phyloP scores from a whole-genome alignment of 1,140 invertebrate species.

The Druon quercuslanigerum region DNA sequence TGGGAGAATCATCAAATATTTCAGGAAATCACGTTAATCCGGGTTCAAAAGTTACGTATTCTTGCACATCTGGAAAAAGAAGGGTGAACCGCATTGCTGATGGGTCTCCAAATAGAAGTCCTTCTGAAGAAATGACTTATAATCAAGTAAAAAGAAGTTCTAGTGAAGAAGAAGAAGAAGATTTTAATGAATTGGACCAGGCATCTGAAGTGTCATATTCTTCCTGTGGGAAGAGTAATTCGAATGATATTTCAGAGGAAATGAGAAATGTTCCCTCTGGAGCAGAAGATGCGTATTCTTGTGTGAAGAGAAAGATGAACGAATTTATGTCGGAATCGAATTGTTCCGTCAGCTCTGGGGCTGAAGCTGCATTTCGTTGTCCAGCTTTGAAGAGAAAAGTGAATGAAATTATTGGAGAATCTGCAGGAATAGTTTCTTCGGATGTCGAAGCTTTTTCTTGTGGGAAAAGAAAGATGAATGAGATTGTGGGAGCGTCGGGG shows the following conservation, averaged over 20 bases:
- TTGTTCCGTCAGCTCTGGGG: background rate
- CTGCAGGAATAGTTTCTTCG: slow-evolving; percentile 36
- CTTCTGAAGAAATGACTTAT: slow-evolving; percentile 1
- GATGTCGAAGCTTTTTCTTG: background rate
- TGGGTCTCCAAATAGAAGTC: background rate
- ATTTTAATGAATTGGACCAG: background rate
- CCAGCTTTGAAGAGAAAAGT: slow-evolving; percentile 25
- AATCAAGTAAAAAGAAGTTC: slow-evolving; percentile 4
- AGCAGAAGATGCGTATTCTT: slow-evolving; percentile 17
- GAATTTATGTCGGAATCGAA: slow-evolving; percentile 36
- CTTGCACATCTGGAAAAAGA: background rate
- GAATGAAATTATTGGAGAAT: slow-evolving; percentile 33
- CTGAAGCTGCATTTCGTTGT: slow-evolving; percentile 11
- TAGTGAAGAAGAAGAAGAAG: background rate
- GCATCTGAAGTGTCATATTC: background rate
- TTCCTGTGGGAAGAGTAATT: background rate
- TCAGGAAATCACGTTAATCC: background rate
- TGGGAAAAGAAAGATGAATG: slow-evolving; percentile 52
- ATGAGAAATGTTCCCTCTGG: slow-evolving; percentile 8
- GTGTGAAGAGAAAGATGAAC: slow-evolving; percentile 40
- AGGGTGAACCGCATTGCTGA: background rate
- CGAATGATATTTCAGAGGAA: background rate
- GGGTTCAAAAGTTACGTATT: background rate
- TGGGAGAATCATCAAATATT: background rate
- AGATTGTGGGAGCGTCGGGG: slow-evolving; percentile 45